Conservation (phyloP, 2,797 vertebrate species). For the Silurus lanzhouensis region DNA sequence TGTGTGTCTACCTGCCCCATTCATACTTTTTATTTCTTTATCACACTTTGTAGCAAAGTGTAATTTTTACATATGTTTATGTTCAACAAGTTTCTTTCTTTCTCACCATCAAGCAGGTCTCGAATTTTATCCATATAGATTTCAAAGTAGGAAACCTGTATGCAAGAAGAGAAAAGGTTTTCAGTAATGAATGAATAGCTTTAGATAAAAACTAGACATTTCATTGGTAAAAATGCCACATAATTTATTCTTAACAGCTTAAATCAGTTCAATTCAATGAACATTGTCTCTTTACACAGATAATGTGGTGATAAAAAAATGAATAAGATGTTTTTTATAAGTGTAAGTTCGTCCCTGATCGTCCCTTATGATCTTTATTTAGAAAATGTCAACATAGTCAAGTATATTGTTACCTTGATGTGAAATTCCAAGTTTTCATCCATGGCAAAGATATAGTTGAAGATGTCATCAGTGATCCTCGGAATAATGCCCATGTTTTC, state of each 20-base stretch:
- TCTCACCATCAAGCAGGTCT: conserved; percentile 88
- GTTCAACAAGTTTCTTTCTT: neutral
- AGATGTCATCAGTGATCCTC: conserved; percentile 90
- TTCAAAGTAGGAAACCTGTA: conserved; percentile 94
- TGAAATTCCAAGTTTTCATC: conserved; percentile 95
- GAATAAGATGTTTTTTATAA: too few species aligned
- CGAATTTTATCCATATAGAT: conserved; percentile 98
- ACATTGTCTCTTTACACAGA: too few species aligned
- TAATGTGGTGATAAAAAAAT: too few species aligned
- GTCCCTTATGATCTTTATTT: neutral
- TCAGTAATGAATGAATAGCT: neutral
- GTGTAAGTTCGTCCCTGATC: too few species aligned
- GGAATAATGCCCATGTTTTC: conserved; percentile 94
- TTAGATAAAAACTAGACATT: neutral
- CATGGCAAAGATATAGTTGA: conserved; percentile 94
- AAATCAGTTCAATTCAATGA: too few species aligned
- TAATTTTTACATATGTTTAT: neutral
- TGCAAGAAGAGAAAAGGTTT: conserved; percentile 6
- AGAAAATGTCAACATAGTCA: neutral
- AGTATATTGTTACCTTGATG: conserved; percentile 81
- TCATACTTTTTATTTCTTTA: neutral
- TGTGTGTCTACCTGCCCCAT: neutral
- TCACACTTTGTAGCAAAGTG: neutral
- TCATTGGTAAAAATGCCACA: neutral
- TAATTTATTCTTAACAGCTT: neutral